These are phyloP conservation scores for Parnassius glacialis DNA, from an alignment of 2,888 invertebrate species.

Conservation along the genomic window DNA sequence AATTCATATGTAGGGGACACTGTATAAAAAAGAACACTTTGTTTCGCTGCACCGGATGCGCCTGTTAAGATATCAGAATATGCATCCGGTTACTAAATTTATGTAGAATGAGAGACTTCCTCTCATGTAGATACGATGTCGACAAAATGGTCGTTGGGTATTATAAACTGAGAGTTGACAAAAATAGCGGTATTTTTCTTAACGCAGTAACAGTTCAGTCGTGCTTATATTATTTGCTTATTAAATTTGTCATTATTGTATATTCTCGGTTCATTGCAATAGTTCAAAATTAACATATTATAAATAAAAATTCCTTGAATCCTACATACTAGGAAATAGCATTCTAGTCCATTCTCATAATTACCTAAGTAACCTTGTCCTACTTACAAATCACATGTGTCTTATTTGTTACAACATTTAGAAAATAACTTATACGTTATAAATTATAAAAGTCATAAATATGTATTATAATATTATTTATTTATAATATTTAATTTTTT, in stretches of 20 bases:
- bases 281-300: too few relatives aligned
- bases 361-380: background rate
- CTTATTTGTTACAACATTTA: too few relatives aligned
- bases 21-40: slow-evolving; percentile 9
- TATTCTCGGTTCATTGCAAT: too few relatives aligned
- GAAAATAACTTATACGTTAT: too few relatives aligned
- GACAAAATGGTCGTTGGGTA: slow-evolving; percentile 6
- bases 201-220: too few relatives aligned
- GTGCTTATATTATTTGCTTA: too few relatives aligned
- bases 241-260: too few relatives aligned
- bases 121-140: slow-evolving; percentile 22
- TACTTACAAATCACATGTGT: background rate
- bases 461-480: too few relatives aligned
- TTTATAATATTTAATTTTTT: too few relatives aligned
- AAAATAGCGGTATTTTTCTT: too few relatives aligned
- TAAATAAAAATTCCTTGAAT: too few relatives aligned
- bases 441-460: too few relatives aligned
- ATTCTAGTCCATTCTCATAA: background rate
- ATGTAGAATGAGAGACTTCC: slow-evolving; percentile 55
- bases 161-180: background rate
- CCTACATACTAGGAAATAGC: background rate
- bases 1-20: background rate
- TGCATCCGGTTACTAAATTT: slow-evolving; percentile 55
- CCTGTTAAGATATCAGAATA: slow-evolving; percentile 53
- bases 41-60: slow-evolving; percentile 44